Evolutionary conservation across 2,797 vertebrate species (phyloP), one percentile per base, ranked within the genome.

Genomic region (Sphaeramia orbicularis): DNA sequence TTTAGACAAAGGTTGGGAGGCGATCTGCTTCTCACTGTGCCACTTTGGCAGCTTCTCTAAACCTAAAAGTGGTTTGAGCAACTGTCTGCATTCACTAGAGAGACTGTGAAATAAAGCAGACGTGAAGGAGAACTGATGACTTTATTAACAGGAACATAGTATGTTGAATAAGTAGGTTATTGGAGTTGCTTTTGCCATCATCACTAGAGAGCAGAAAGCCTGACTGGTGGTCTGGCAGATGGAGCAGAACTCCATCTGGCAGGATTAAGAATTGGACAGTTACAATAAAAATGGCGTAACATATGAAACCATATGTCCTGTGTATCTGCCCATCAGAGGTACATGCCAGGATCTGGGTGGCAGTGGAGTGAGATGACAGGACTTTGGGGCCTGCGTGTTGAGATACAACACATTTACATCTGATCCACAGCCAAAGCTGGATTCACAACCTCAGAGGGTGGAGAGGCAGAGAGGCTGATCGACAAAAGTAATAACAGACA

Each of bases 221-320:
- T 57, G 66, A 76, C 60, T 60, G 71, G 49, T 68, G 60, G 68
- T 81, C 78, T 88, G 83, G 83, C 83, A 85, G 32, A 19, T n/a
- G 15, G 24, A 73, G 61, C 52, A 60, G 48, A 67, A 71, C 66
- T 55, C 74, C 84, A 87, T 86, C 78, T 83, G 75, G 71, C 35
- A 45, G 84, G 65, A 80, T 86, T 83, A 78, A 63, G 43, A 36
- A 70, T 61, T 30, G 66, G 74, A 82, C 66, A n/a, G 61, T 55
- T 76, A 48, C 82, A 86, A 72, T 48, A 67, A 64, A 82, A 77
- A 76, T 53, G 56, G 56, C 19, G 40, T 15, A 70, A 47, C 50
- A 77, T 44, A 57, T 38, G 36, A 64, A 84, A 67, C 50, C 79
- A 70, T 66, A 61, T 65, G 83, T 80, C 77, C 43, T 35, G 24